Evolutionary conservation across 2,888 invertebrate species (phyloP), one percentile per base, ranked within the genome.

Genomic region (Linhomoeus sp.): DNA sequence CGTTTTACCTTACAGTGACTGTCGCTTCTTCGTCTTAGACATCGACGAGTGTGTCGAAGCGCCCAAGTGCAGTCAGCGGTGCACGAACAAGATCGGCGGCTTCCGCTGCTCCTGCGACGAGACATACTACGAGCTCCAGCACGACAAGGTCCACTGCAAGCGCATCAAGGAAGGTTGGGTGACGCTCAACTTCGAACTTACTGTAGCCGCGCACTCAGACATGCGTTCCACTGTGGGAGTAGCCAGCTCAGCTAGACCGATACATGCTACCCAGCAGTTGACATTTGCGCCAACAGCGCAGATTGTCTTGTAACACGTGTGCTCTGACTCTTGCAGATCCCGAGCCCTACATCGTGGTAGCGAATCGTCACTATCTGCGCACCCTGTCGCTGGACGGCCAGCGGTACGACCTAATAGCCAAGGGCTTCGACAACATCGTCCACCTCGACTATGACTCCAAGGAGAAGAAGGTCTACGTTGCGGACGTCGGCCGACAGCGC

Each of bases 21-120:
- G 33, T 9, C 12, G 9, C 33, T 33, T 33, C 33, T 33, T 33
- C 15, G 15, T 33, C 15, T 9, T 33, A 45, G 60, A 62, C 44
- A 51, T 60, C 43, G 53, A 62, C 49, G 62, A 62, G 51, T 62
- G 62, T 50, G 52, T 48, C 17, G 53, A 52, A 49, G 23, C 23
- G 48, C 19, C 26, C 19, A 25, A 3, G 19, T 97, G 94, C 62
- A 85, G 86, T 1, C 94, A 97, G 64, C 77, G 78, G 57, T 97
- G 97, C 62, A 81, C 85, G 17, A 94, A 97, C 65, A 87, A 85
- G 0, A 85, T 85, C 0, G 94, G 94, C 17, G 79, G 83, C 9
- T 92, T 79, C 68, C 84, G 84, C 59, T 97, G 97, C 67, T 90
- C 90, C 66, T 97, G 97, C 65, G 81, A 86, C 58, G 84, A 86